These are phyloP conservation scores for Lepidocyrtoides sp. DNA, from an alignment of 2,888 invertebrate species.

Conservation along the genomic window DNA sequence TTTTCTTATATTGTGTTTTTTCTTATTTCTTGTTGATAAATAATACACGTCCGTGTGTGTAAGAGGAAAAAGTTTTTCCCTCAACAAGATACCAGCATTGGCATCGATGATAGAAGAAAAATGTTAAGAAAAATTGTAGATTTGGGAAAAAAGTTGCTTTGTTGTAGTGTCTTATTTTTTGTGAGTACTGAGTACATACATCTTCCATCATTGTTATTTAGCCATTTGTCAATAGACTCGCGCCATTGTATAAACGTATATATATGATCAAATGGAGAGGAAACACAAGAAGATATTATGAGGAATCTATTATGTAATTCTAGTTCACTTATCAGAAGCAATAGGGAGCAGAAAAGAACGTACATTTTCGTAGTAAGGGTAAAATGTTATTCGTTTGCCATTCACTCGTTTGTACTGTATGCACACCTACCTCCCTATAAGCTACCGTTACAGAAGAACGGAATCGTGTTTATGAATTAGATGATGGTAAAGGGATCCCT, in stretches of 20 bases:
- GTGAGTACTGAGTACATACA: not conserved
- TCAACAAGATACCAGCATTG: not conserved
- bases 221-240: not conserved
- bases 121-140: conserved; percentile 28
- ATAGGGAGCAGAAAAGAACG: too few relatives aligned
- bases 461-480: too few relatives aligned
- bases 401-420: too few relatives aligned
- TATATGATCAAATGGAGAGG: not conserved
- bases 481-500: too few relatives aligned
- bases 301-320: not conserved
- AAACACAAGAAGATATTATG: not conserved
- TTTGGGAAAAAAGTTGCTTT: not conserved
- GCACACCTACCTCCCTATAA: too few relatives aligned
- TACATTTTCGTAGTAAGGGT: too few relatives aligned
- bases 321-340: too few relatives aligned
- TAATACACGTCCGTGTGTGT: conserved; percentile 47
- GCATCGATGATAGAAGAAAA: not conserved
- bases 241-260: not conserved
- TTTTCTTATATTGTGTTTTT: not conserved
- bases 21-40: conserved; percentile 54
- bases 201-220: not conserved
- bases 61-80: conserved; percentile 19
- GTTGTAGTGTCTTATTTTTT: not conserved
- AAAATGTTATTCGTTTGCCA: too few relatives aligned
- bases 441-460: too few relatives aligned